phyloP scores from a whole-genome alignment of 2,888 invertebrate species.

The Catotricha subobsoleta region DNA sequence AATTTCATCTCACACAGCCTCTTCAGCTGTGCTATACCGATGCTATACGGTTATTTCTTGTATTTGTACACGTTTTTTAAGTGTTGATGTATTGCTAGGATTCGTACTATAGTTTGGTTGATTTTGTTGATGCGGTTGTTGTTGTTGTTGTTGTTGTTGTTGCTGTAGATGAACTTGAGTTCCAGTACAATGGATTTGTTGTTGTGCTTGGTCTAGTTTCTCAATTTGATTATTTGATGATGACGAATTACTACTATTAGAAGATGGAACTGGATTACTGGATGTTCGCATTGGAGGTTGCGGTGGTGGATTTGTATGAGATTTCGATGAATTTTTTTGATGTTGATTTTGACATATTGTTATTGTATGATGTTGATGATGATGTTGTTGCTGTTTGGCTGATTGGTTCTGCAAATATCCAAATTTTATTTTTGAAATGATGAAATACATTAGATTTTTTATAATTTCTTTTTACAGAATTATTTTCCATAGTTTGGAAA shows the following conservation, averaged over 20 bases:
- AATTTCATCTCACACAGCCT: no score
- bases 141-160: no score
- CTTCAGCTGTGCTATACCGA: background rate
- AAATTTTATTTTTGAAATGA: no score
- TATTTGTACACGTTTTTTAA: slow-evolving; percentile 75
- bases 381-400: slow-evolving; percentile 5
- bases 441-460: no score
- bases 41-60: slow-evolving; percentile 78
- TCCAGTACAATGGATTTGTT: no score
- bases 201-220: background rate
- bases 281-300: slow-evolving; percentile 8
- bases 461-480: no score
- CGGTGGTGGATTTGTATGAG: slow-evolving; percentile 6
- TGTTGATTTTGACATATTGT: slow-evolving; percentile 4
- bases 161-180: background rate
- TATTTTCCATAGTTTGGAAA: no score
- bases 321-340: slow-evolving; percentile 1
- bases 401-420: no score
- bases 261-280: slow-evolving; percentile 9
- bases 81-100: no score
- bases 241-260: no score
- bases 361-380: slow-evolving; percentile 6
- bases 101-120: no score
- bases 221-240: background rate
- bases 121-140: no score